Evolutionary conservation across 2,797 vertebrate species (phyloP), one percentile per base, ranked within the genome.

Genomic region (Sebastes hubbsi): DNA sequence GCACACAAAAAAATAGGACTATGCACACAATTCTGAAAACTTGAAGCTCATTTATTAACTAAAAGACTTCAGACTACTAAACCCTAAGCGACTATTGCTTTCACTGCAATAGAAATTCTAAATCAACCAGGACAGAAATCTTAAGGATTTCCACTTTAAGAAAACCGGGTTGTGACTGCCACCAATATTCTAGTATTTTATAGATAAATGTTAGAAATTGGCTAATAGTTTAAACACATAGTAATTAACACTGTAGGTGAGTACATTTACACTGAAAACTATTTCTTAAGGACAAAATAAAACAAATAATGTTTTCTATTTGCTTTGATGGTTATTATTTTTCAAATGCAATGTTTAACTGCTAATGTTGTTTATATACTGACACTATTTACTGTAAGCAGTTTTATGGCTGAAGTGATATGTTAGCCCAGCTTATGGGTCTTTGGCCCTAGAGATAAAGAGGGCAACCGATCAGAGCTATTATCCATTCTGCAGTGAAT

Each of bases 381-480:
- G 9, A 75, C 70, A 61, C 24, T 36, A 73, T 84, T 88, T 82
- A 87, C 61, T 81, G 83, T 74, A 82, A 87, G 54, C 64, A 30
- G 52, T 82, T 82, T 85, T 74, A 85, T 71, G 55, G 75, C 68
- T 88, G 61, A 73, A 80, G 78, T 69, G 82, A 87, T 80, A 71
- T 64, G 84, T 91, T 91, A 86, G 85, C 78, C 76, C 71, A 83
- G 72, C 68, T 20, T 80, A 88, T n/a, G 80, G 76, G 78, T 80
- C 81, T 91, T 89, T 84, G 88, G 88, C 89, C 87, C 59, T 9
- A 38, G 75, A 88, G 88, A 88, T 91, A 89, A 91, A 91, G 81
- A 96, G 96, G 95, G 94, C 92, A 96, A 96, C 96, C 96, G 97
- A 97, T 98, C 97, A 97, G 95, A 95, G 95, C 96, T 95, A 95